These are phyloP conservation scores for Stenopsyche tienmushanensis DNA, from an alignment of 1,140 invertebrate genomes.

Conservation along the genomic window DNA sequence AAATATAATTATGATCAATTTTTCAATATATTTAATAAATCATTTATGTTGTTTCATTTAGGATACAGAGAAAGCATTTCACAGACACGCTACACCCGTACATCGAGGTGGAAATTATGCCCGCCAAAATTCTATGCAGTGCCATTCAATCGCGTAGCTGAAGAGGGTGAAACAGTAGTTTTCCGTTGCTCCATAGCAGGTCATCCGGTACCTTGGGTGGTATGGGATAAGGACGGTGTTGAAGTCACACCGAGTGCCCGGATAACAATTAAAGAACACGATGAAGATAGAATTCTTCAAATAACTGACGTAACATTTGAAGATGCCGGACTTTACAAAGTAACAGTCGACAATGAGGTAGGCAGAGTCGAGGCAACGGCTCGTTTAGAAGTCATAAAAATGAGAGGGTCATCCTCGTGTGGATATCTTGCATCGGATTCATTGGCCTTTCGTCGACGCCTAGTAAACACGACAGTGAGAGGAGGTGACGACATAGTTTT, in stretches of 20 bases:
- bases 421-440: constrained; percentile 51
- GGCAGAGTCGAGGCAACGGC: constrained; percentile 79
- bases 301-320: constrained; percentile 74
- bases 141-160: constrained; percentile 79
- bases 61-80: constrained; percentile 40
- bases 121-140: constrained; percentile 84
- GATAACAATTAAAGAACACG: constrained; percentile 70
- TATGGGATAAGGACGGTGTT: constrained; percentile 78
- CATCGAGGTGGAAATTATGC: constrained; percentile 33
- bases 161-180: constrained; percentile 75
- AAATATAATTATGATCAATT: no score
- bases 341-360: constrained; percentile 79
- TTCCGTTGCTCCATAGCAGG: constrained; percentile 80
- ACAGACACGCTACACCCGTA: constrained; percentile 18
- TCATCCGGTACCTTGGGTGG: constrained; percentile 72
- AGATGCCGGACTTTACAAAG: constrained; percentile 79
- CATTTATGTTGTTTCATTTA: constrained; percentile 32
- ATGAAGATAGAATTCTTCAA: constrained; percentile 74
- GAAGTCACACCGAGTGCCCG: constrained; percentile 64
- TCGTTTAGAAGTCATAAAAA: constrained; percentile 75
- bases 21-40: constrained; percentile 46
- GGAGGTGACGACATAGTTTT: constrained; percentile 59
- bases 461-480: constrained; percentile 50
- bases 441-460: constrained; percentile 48
- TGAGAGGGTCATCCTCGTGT: constrained; percentile 48